These are phyloP conservation scores for Antitype chi DNA, from an alignment of 2,888 invertebrate species.

Conservation along the genomic window DNA sequence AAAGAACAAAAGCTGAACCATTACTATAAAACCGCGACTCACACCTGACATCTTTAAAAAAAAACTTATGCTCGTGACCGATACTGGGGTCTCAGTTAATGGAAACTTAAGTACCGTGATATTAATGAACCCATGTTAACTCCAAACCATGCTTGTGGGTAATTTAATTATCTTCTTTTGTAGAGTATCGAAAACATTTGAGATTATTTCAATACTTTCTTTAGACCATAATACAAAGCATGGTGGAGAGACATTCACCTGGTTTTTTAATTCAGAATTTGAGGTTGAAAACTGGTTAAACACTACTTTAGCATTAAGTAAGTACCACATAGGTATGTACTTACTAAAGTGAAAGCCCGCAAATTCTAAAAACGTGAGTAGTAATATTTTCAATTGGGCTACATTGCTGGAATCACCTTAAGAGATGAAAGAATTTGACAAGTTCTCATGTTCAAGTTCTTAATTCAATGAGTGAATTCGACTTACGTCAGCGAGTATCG, in stretches of 20 bases:
- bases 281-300: too few species aligned
- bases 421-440: too few species aligned
- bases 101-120: constrained; percentile 81
- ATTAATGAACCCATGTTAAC: constrained; percentile 75
- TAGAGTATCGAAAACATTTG: constrained; percentile 17
- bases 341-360: too few species aligned
- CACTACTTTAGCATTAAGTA: too few species aligned
- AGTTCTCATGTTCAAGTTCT: too few species aligned
- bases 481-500: not conserved
- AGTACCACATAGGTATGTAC: too few species aligned
- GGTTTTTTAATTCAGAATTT: too few species aligned
- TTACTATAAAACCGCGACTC: constrained; percentile 19
- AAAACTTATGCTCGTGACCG: constrained; percentile 79
- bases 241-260: not conserved
- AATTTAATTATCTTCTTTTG: constrained; percentile 59
- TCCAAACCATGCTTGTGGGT: constrained; percentile 25
- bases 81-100: constrained; percentile 77
- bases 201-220: constrained; percentile 12
- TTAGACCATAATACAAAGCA: not conserved
- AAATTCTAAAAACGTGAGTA: too few species aligned
- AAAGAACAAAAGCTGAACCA: constrained; percentile 16
- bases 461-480: not conserved
- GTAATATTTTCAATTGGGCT: too few species aligned
- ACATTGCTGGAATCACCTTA: too few species aligned
- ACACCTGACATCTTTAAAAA: constrained; percentile 31